Evolutionary conservation across 2,888 invertebrate genomes (phyloP).

Genomic region (Xanthia togata): DNA sequence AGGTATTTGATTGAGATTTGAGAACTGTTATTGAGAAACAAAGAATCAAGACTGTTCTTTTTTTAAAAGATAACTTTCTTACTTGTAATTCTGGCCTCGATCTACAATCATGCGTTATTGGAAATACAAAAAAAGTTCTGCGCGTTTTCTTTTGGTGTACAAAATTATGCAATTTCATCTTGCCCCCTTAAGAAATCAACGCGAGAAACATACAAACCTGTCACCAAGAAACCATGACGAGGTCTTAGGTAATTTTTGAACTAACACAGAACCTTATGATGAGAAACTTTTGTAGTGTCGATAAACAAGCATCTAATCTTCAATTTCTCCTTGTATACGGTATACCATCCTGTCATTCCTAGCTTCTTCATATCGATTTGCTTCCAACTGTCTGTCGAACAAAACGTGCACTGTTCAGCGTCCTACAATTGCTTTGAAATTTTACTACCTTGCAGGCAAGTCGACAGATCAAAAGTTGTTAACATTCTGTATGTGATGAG

Average conservation of each 20-base stretch:
- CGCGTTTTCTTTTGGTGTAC: too few species aligned
- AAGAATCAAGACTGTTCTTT: background rate
- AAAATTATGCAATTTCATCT: background rate
- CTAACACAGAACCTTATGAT: background rate
- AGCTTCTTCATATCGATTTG: constrained; percentile 34
- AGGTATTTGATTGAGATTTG: constrained; percentile 27
- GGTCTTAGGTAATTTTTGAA: background rate
- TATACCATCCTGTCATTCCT: constrained; percentile 6
- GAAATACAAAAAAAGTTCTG: background rate
- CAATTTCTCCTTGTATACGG: background rate
- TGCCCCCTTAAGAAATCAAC: background rate
- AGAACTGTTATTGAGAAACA: background rate
- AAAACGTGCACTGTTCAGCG: constrained; percentile 53
- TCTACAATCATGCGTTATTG: background rate
- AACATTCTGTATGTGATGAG: constrained; percentile 38
- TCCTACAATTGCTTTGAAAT: constrained; percentile 53
- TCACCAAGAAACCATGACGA: background rate
- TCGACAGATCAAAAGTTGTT: constrained; percentile 52
- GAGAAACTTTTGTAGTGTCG: background rate
- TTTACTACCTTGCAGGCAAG: constrained; percentile 38
- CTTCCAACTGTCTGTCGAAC: constrained; percentile 35
- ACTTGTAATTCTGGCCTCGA: background rate
- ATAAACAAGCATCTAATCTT: background rate
- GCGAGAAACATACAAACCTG: too few species aligned
- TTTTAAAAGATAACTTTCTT: background rate